Evolutionary conservation across 2,797 vertebrate genomes (phyloP).

Genomic region (Sarcoramphus papa): DNA sequence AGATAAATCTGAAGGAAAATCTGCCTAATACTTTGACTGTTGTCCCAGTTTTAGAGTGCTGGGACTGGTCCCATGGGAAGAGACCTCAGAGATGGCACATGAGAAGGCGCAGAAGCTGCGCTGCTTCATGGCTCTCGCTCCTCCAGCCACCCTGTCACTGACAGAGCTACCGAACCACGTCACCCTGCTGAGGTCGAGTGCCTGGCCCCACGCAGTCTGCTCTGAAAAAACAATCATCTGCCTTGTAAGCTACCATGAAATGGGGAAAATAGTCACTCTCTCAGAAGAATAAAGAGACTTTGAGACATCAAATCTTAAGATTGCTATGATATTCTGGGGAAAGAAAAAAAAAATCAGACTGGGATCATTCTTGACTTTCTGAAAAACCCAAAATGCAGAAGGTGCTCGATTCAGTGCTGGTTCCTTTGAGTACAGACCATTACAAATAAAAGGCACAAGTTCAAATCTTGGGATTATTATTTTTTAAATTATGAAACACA

Average conservation of each 20-base stretch:
- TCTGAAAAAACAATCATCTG: neutral
- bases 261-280: neutral
- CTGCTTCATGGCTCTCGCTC: fast-evolving
- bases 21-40: neutral
- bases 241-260: neutral
- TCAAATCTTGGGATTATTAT: neutral
- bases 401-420: fast-evolving
- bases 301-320: neutral
- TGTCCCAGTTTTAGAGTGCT: neutral
- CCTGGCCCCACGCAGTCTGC: fast-evolving
- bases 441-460: neutral
- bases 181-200: fast-evolving
- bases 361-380: neutral
- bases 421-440: neutral
- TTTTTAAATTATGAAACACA: neutral
- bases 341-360: neutral
- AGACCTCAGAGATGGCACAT: neutral
- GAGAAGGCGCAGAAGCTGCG: neutral
- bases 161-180: neutral
- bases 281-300: neutral
- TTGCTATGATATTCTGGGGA: neutral
- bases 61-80: neutral
- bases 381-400: neutral
- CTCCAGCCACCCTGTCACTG: neutral
- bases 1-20: neutral